These are phyloP conservation scores for Leptodactylus fuscus DNA, from an alignment of 2,113 vertebrate species.

Conservation along the genomic window DNA sequence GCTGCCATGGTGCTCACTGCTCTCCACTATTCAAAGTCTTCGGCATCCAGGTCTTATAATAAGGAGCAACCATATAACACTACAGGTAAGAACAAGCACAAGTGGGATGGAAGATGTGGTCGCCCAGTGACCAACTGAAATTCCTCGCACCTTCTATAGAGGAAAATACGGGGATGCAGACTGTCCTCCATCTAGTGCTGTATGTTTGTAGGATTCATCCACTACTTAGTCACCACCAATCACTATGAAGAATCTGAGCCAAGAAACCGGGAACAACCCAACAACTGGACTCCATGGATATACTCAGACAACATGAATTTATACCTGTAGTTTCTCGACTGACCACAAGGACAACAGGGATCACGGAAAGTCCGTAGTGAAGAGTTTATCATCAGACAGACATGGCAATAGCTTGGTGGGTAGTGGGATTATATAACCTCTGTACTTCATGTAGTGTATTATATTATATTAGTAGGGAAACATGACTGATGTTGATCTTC, in stretches of 20 bases:
- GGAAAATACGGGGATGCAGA: slow-evolving; percentile 9
- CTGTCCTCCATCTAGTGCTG: background rate
- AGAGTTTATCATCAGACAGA: background rate
- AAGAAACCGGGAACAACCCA: background rate
- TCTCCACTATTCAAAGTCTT: background rate
- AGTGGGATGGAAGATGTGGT: slow-evolving; percentile 3
- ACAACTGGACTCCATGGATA: background rate
- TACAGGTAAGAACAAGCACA: slow-evolving; percentile 23
- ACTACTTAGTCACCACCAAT: background rate
- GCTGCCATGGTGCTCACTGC: background rate
- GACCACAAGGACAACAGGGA: background rate
- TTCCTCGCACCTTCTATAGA: background rate
- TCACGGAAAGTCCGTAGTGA: background rate
- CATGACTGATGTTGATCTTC: background rate
- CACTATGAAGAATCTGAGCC: background rate
- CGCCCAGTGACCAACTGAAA: background rate
- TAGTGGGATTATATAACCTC: background rate
- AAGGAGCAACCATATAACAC: background rate
- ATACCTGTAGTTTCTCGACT: background rate
- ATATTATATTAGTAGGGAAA: background rate
- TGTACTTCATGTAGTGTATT: background rate
- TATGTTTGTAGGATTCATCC: background rate
- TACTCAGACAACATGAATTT: background rate
- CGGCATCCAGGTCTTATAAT: background rate
- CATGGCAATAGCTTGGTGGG: background rate